Conservation (phyloP, 2,888 invertebrate genomes). For the Pseudeuparius sepicola region DNA sequence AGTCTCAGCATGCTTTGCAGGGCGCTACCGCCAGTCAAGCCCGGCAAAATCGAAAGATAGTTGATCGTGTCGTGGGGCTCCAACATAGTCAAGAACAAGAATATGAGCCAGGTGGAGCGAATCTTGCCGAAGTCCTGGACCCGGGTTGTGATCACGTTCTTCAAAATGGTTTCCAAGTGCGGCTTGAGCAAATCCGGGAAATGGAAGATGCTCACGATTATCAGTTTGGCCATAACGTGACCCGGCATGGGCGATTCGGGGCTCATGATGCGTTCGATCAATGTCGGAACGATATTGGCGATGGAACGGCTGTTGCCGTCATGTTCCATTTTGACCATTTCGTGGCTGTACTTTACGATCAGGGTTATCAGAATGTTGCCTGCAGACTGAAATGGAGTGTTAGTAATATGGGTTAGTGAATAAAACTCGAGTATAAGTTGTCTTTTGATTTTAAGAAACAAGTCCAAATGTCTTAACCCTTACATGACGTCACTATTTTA, state of each 20-base stretch:
- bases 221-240: background rate
- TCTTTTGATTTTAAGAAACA: no score
- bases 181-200: background rate
- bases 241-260: background rate
- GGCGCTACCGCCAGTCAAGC: background rate
- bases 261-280: background rate
- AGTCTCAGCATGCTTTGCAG: background rate
- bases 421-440: no score
- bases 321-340: background rate
- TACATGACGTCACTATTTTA: no score
- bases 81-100: background rate
- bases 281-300: background rate
- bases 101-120: background rate
- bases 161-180: background rate
- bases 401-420: no score
- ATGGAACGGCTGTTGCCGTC: slow-evolving; percentile 1
- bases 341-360: background rate
- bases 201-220: background rate
- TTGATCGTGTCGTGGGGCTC: background rate
- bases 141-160: background rate
- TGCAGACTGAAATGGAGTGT: background rate
- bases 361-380: background rate
- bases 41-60: background rate
- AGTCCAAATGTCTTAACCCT: no score
- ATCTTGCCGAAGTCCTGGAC: background rate